Percentiles rank a stretch among this genome's conserved stretches.
These are phyloP conservation scores for Clarias laeviceps DNA, from an alignment of 2,797 vertebrate genomes.

Conservation along the genomic window DNA sequence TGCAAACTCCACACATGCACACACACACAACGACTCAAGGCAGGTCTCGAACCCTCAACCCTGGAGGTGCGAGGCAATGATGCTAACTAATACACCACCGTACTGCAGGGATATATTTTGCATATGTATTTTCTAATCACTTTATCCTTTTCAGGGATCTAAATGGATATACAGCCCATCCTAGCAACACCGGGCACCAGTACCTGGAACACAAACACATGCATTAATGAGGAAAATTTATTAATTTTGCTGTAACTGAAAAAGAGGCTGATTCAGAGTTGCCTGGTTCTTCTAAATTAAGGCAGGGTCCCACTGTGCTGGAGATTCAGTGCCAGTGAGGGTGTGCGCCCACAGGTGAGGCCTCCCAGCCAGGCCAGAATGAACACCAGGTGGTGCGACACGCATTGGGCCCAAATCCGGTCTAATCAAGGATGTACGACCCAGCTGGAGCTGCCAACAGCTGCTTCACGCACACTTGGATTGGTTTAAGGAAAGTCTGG, in stretches of 20 bases:
- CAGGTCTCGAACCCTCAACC: too few species aligned
- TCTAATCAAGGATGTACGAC: conserved; percentile 76
- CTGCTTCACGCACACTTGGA: conserved; percentile 73
- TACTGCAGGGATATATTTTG: not conserved
- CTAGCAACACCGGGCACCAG: not conserved
- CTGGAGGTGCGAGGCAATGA: too few species aligned
- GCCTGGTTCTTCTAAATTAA: conserved; percentile 1
- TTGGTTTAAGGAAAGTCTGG: conserved; percentile 71
- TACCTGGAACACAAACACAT: not conserved
- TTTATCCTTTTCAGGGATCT: not conserved
- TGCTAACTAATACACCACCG: too few species aligned
- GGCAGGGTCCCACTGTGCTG: conserved; percentile 25
- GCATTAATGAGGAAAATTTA: not conserved
- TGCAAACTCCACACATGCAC: too few species aligned
- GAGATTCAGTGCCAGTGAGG: conserved; percentile 1
- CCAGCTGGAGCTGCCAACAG: conserved; percentile 79
- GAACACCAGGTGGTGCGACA: conserved; percentile 73
- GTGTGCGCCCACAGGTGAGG: conserved; percentile 42
- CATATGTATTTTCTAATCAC: not conserved
- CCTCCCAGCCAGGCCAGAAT: conserved; percentile 62
- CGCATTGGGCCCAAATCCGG: conserved; percentile 71
- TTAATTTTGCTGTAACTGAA: not conserved
- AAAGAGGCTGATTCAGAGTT: conserved; percentile 3
- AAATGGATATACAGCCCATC: not conserved
- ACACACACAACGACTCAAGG: too few species aligned